Base-by-base conservation (phyloP, 2,113 vertebrate species). In the Pholis gunnellus region DNA sequence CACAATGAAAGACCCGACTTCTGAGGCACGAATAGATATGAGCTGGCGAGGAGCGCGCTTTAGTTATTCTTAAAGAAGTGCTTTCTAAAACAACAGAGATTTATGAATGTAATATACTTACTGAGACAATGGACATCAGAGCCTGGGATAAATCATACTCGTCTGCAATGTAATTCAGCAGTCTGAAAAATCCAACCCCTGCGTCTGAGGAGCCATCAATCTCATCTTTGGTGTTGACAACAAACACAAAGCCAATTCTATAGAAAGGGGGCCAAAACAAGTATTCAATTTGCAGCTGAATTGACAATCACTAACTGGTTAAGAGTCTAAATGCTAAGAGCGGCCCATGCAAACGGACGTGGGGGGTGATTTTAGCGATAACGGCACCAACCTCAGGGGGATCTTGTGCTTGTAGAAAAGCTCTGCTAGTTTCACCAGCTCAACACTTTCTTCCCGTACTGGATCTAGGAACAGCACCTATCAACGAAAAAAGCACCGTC, bases 201-300 rank as follows among this genome's bases (percentile, higher is more conserved):
- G 95, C 95, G 72, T 98, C 97, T 50, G 93, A 77, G 84, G 91
- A 93, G 83, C 96, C 97, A 94, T 98, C 96, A 81, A 96, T 91
- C 88, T 95, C 94, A 91, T 97, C 96, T 86, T 96, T 91, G 27
- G 95, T 90, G 95, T 91, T 97, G 93, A 99, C 92, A 92, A 98
- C 85, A 91, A 99, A 98, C 91, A 98, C 97, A 93, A 99, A 97
- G 87, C 98, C 98, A 94, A 99, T 97, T 95, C 98, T 99, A 84
- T 52, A 91, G 80, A 83, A 89, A 82, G 29, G 22, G 78, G 54
- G 65, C 56, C 87, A 91, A 91, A 78, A 88, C 78, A 83, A 84
- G 67, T 78, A 82, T 90, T 91, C 78, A 89, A 90, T 93, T 87
- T 90, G 83, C 83, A 86, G 87, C 57, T 88, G 77, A 88, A 88